These are phyloP conservation scores for Apodemus agrarius DNA, from an alignment of 2,797 vertebrate genomes.

Conservation along the genomic window DNA sequence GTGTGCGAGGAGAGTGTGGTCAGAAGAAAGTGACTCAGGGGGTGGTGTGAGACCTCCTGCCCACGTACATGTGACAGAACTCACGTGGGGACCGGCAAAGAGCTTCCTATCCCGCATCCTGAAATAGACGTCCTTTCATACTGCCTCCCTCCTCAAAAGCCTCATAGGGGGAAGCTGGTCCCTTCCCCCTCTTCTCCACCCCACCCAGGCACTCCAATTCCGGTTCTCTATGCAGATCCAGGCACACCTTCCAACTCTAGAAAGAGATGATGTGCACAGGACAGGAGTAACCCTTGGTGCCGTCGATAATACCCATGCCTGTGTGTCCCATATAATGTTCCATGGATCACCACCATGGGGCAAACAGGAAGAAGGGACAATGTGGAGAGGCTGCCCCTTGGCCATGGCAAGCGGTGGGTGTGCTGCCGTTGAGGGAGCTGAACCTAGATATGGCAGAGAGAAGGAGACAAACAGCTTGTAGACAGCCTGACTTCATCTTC, in stretches of 20 bases:
- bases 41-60: conserved; percentile 15
- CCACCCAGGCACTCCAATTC: neutral
- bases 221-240: fast-evolving
- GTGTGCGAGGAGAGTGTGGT: neutral
- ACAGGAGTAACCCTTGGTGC: fast-evolving
- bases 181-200: neutral
- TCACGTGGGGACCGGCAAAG: neutral
- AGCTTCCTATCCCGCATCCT: neutral
- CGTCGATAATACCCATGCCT: too few relatives aligned
- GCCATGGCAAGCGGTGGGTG: neutral
- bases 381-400: neutral
- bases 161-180: neutral
- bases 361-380: too few relatives aligned
- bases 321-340: fast-evolving
- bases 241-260: neutral
- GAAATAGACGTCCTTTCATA: neutral
- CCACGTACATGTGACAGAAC: neutral
- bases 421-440: fast-evolving
- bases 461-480: too few relatives aligned
- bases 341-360: fast-evolving
- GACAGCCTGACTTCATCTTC: fast-evolving
- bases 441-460: fast-evolving
- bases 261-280: fast-evolving
- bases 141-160: neutral
- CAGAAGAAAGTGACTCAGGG: conserved; percentile 72